A percentile compares a stretch with the other conserved stretches of the same genome.
phyloP scores from a whole-genome alignment of 2,888 invertebrate species.

The Gymnocheta viridis region DNA sequence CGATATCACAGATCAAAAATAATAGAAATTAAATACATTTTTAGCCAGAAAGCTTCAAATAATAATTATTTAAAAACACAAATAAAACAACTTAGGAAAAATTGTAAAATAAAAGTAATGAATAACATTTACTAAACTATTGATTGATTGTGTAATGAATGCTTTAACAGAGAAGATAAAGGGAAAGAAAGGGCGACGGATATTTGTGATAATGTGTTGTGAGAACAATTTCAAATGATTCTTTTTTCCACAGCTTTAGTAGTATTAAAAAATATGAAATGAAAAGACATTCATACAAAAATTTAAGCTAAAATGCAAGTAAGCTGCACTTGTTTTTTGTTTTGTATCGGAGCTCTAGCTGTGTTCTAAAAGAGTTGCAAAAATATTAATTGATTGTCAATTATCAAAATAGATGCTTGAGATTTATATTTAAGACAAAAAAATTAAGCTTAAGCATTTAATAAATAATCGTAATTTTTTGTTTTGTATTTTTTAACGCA shows the following conservation, averaged over 20 bases:
- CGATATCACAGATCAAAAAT: not conserved
- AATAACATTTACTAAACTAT: slow-evolving; percentile 42
- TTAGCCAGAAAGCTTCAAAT: not conserved
- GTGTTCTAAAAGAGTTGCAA: slow-evolving; percentile 71
- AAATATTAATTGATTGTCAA: slow-evolving; percentile 66
- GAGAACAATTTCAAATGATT: slow-evolving; percentile 54
- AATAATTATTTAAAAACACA: not conserved
- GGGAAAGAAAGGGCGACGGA: slow-evolving; percentile 16
- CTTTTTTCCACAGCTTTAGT: slow-evolving; percentile 66
- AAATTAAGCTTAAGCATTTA: slow-evolving; percentile 67
- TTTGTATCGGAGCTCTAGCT: slow-evolving; percentile 62
- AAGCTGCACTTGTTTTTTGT: slow-evolving; percentile 65
- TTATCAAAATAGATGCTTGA: slow-evolving; percentile 60
- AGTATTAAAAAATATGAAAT: slow-evolving; percentile 59
- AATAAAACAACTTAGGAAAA: no score
- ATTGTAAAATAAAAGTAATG: slow-evolving; percentile 8
- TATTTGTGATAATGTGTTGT: slow-evolving; percentile 51
- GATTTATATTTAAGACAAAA: slow-evolving; percentile 45
- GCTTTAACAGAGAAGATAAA: slow-evolving; percentile 30
- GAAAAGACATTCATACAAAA: slow-evolving; percentile 66
- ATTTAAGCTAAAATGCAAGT: slow-evolving; percentile 65
- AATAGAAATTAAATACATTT: not conserved
- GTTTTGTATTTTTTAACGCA: slow-evolving; percentile 29
- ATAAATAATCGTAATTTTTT: slow-evolving; percentile 40
- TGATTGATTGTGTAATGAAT: slow-evolving; percentile 51